Base-by-base conservation (phyloP, 2,888 invertebrate genomes). In the Salticus scenicus region DNA sequence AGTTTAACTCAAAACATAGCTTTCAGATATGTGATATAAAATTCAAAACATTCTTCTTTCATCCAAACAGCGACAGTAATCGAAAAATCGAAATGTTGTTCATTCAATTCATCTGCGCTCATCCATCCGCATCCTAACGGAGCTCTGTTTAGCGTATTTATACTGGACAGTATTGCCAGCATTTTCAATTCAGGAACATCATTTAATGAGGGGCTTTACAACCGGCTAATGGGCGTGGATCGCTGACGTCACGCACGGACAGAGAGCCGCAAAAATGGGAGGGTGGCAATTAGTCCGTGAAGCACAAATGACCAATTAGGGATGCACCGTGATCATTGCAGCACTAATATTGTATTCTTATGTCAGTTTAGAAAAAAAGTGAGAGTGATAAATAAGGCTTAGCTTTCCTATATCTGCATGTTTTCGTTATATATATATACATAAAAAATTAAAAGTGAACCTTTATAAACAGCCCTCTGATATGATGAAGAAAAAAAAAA, bases 231-330 rank as follows among this genome's bases (percentile, higher is more conserved):
- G 64, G 82, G 82, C 76, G 76, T 71, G 76, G 20, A 2, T 37
- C 76, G 12, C 42, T 71, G 71, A 82, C 82, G 70, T 82, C 82
- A 82, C 70, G 33, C 51, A 51, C 31, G 73, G 17, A 64, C 41
- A 42, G 42, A 17, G 42, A 10, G 28, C 30, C 71, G 28, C 30
- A 28, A 64, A 64, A 76, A 41, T 41, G 57, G 80, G 74, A 42
- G 75, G 74, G 75, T 28, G 47, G 64, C 76, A 76, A 83, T 83
- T 76, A 76, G 71, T 33, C 66, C 76, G 72, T 76, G 76, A 76
- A 71, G 76, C 57, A 12, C 20, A 57, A 57, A 57, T 57, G 57
- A 57, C 57, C 57, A 57, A 57, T 57, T 57, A 57, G 57, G 57
- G 57, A 57, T 57, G 57, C 57, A 5, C 24, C 57, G 57, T 20